Conservation (phyloP, 1,140 invertebrate genomes). For the Cyrtorhinus lividipennis region DNA sequence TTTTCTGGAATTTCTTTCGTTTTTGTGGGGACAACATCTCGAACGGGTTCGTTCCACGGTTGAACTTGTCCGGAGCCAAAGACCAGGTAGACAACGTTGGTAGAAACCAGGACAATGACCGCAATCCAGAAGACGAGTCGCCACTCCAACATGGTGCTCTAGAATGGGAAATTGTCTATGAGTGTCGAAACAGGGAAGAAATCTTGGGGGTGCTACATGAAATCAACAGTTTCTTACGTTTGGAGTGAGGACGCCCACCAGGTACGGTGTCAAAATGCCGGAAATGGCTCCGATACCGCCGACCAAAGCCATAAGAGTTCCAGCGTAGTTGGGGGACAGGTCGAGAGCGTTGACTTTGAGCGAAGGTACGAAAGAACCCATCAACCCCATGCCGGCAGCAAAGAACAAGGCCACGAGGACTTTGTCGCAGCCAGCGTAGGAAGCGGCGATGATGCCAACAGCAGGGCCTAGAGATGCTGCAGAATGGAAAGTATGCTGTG, state of each 20-base stretch:
- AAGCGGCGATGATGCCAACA: constrained; percentile 61
- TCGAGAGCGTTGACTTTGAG: constrained; percentile 69
- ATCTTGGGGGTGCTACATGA: no score
- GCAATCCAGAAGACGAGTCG: constrained; percentile 37
- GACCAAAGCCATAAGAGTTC: constrained; percentile 64
- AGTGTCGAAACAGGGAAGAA: no score
- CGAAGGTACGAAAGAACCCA: constrained; percentile 59
- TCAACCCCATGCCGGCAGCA: constrained; percentile 52
- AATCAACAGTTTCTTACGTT: no score
- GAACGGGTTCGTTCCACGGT: constrained; percentile 24
- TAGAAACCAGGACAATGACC: constrained; percentile 32
- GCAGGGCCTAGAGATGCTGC: constrained; percentile 53
- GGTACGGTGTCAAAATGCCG: constrained; percentile 60
- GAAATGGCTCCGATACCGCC: constrained; percentile 69
- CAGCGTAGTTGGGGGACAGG: constrained; percentile 66
- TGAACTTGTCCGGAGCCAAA: constrained; percentile 27
- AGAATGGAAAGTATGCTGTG: no score
- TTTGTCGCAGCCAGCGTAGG: constrained; percentile 59
- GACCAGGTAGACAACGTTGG: constrained; percentile 33
- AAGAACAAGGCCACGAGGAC: constrained; percentile 47
- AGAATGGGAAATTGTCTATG: constrained; percentile 14
- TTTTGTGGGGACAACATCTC: not conserved
- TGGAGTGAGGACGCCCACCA: constrained; percentile 58
- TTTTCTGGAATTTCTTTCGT: no score
- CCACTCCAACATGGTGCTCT: constrained; percentile 33